These are phyloP conservation scores for Arnoldichthys spilopterus DNA, from an alignment of 2,797 vertebrate genomes.

Conservation along the genomic window DNA sequence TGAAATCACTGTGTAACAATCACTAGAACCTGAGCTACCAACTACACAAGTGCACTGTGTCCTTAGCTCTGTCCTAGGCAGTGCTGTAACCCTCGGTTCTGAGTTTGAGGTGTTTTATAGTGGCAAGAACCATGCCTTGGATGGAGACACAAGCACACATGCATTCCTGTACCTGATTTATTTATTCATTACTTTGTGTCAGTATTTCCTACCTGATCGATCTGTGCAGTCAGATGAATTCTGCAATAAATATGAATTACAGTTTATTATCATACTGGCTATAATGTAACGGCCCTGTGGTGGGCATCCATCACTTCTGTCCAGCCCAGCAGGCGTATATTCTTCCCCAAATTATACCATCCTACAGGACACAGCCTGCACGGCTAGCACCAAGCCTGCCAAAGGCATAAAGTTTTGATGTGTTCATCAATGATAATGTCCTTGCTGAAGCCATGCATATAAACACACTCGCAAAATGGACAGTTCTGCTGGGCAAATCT, in stretches of 20 bases:
- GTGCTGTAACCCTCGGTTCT: neutral
- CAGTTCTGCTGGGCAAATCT: constrained; percentile 13
- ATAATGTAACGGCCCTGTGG: constrained; percentile 35
- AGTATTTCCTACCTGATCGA: constrained; percentile 46
- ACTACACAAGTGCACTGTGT: neutral
- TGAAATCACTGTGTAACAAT: too few species aligned
- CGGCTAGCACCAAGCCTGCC: constrained; percentile 9
- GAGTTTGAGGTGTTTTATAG: constrained; percentile 18
- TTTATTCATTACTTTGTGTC: constrained; percentile 45
- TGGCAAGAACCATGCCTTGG: neutral
- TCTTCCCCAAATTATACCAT: constrained; percentile 33
- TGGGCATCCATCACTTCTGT: constrained; percentile 36
- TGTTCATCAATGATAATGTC: constrained; percentile 48
- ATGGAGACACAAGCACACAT: neutral
- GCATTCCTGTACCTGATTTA: constrained; percentile 20
- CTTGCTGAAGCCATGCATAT: constrained; percentile 34
- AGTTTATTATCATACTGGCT: constrained; percentile 44
- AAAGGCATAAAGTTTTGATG: constrained; percentile 44
- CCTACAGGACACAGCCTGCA: constrained; percentile 30
- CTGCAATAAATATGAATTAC: constrained; percentile 50
- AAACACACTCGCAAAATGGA: constrained; percentile 20
- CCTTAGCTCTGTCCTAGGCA: constrained; percentile 1
- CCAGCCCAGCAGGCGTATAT: constrained; percentile 37
- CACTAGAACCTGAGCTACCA: too few species aligned
- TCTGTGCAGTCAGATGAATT: constrained; percentile 21